A percentile compares a stretch with the other conserved stretches of the same genome.
Evolutionary conservation across 1,140 invertebrate species (phyloP).

Genomic region (Pygmarrhopalites habei): DNA sequence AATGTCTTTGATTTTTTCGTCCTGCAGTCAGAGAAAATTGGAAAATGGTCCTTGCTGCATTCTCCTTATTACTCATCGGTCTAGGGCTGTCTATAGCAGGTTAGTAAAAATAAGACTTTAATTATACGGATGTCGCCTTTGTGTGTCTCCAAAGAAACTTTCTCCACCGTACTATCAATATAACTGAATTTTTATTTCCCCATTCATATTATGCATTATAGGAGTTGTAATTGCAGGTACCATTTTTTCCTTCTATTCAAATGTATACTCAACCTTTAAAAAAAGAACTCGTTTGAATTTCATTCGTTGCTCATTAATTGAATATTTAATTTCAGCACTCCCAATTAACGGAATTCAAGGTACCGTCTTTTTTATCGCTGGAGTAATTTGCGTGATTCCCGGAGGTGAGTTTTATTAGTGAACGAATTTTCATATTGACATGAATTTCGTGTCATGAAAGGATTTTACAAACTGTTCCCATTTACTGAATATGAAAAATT

Average conservation of each 20-base stretch:
- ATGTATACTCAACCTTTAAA: too few relatives aligned
- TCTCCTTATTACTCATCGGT: constrained; percentile 65
- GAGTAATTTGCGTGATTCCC: constrained; percentile 63
- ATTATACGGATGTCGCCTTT: neutral
- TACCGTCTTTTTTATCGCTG: constrained; percentile 70
- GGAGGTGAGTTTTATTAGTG: too few relatives aligned
- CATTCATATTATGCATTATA: constrained; percentile 54
- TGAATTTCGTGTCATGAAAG: too few relatives aligned
- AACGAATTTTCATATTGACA: too few relatives aligned
- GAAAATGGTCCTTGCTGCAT: constrained; percentile 71
- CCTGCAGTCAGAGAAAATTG: constrained; percentile 74
- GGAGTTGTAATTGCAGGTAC: constrained; percentile 67
- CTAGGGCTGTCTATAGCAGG: constrained; percentile 49
- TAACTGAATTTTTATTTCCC: constrained; percentile 18
- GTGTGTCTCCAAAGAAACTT: neutral
- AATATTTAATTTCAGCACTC: too few relatives aligned
- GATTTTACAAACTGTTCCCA: too few relatives aligned
- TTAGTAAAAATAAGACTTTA: neutral
- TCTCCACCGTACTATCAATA: neutral
- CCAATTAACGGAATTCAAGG: constrained; percentile 63
- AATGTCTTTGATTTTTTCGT: too few relatives aligned
- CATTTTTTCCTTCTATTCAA: too few relatives aligned
- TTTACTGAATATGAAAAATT: too few relatives aligned
- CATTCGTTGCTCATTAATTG: too few relatives aligned
- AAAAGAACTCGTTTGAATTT: too few relatives aligned